Evolutionary conservation across 2,797 vertebrate genomes (phyloP).

Genomic region (Syncerus caffer): DNA sequence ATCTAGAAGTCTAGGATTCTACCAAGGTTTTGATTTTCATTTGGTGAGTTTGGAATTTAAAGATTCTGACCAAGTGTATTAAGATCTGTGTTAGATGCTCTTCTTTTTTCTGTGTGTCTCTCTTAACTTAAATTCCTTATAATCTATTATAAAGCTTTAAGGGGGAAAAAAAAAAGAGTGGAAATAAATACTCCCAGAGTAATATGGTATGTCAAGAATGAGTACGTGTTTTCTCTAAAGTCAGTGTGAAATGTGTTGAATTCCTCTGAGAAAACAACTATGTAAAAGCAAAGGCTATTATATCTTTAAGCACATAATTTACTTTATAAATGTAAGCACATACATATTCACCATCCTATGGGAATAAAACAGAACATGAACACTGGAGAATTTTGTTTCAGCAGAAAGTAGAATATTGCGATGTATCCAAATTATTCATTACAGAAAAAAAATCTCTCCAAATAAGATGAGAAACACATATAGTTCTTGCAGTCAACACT

Average conservation of each 20-base stretch:
- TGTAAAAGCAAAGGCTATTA: constrained; percentile 55
- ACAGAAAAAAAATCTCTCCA: constrained; percentile 27
- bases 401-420: constrained; percentile 17
- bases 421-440: constrained; percentile 53
- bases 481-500: not conserved
- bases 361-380: constrained; percentile 18
- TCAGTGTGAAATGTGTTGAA: constrained; percentile 45
- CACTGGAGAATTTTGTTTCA: constrained; percentile 52
- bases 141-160: not conserved
- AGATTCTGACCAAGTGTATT: not conserved
- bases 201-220: not conserved
- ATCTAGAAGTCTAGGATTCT: not conserved
- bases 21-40: not conserved
- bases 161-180: not conserved
- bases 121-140: not conserved
- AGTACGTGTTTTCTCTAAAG: constrained; percentile 26
- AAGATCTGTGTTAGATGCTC: not conserved
- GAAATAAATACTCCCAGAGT: constrained; percentile 27
- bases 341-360: constrained; percentile 31
- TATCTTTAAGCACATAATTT: constrained; percentile 60
- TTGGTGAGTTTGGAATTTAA: not conserved
- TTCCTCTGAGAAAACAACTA: constrained; percentile 49
- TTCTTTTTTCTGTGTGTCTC: not conserved
- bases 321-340: constrained; percentile 51
- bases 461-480: not conserved